phyloP scores from a whole-genome alignment of 2,797 vertebrate species.

The Cyprinella venusta region DNA sequence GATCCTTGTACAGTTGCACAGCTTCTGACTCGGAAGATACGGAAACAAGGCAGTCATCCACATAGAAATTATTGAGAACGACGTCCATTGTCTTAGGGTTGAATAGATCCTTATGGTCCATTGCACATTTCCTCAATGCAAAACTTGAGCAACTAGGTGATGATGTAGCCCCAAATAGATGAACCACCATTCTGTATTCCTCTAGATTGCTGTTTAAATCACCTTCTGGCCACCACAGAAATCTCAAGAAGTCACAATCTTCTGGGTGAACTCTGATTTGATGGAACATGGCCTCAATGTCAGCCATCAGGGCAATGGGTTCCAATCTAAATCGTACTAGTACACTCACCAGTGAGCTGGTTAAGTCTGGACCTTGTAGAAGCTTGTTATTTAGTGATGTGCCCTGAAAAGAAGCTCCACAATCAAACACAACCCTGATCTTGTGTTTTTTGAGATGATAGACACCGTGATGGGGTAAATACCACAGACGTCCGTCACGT shows the following conservation, averaged over 20 bases:
- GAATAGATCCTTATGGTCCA: not conserved
- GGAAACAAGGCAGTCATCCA: not conserved
- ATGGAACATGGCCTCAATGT: constrained; percentile 2
- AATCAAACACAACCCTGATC: not conserved
- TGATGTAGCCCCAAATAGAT: not conserved
- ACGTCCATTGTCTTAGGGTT: not conserved
- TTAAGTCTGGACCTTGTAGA: not conserved
- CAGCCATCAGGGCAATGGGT: not conserved
- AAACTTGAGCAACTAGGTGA: not conserved
- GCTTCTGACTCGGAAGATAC: not conserved
- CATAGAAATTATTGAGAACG: not conserved
- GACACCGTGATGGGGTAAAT: not conserved
- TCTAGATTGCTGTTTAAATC: not conserved
- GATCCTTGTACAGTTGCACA: not conserved
- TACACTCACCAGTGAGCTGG: not conserved
- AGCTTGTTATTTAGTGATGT: not conserved
- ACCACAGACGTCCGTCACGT: constrained; percentile 25
- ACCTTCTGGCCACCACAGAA: not conserved
- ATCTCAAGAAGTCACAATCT: not conserved
- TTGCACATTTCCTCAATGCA: not conserved
- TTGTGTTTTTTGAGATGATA: not conserved
- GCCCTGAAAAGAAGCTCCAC: not conserved
- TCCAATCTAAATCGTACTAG: not conserved
- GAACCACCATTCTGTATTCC: not conserved
- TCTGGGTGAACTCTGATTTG: not conserved